Conservation (phyloP, 1,140 invertebrate genomes). For the Drosophila ficusphila region DNA sequence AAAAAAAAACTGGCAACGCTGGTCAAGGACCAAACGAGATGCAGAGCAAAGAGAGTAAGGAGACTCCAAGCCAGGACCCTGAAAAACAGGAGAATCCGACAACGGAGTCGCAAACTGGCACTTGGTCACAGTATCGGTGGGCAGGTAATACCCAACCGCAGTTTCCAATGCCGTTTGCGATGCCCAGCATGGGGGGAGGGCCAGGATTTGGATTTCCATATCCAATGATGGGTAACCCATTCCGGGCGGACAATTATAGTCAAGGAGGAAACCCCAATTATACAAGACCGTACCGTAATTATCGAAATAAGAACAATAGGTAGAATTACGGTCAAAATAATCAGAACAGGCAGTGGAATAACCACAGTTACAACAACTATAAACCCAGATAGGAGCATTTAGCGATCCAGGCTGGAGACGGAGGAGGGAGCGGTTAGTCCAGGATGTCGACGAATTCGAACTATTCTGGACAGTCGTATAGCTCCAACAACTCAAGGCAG, state of each 20-base stretch:
- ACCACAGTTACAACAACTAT: not conserved
- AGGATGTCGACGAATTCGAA: conserved; percentile 1
- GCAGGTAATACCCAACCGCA: not conserved
- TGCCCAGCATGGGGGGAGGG: not conserved
- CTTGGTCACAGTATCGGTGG: not conserved
- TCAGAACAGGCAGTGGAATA: not conserved
- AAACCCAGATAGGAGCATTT: not conserved
- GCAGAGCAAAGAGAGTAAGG: not conserved
- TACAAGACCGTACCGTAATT: not conserved
- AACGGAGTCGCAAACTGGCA: not conserved
- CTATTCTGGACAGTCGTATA: not conserved
- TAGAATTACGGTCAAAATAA: not conserved
- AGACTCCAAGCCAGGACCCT: not conserved
- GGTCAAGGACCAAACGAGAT: not conserved
- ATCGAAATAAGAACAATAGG: not conserved
- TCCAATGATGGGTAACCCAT: conserved; percentile 2
- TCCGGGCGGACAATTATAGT: not conserved
- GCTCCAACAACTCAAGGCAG: not conserved
- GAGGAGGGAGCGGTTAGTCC: not conserved
- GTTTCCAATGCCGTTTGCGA: not conserved
- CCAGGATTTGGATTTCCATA: not conserved
- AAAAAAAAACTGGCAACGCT: no score
- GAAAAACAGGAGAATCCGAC: no score
- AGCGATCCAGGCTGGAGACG: not conserved
- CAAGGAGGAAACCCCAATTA: not conserved